These are phyloP conservation scores for Mechanitis mazaeus DNA, from an alignment of 2,888 invertebrate species.

Conservation along the genomic window DNA sequence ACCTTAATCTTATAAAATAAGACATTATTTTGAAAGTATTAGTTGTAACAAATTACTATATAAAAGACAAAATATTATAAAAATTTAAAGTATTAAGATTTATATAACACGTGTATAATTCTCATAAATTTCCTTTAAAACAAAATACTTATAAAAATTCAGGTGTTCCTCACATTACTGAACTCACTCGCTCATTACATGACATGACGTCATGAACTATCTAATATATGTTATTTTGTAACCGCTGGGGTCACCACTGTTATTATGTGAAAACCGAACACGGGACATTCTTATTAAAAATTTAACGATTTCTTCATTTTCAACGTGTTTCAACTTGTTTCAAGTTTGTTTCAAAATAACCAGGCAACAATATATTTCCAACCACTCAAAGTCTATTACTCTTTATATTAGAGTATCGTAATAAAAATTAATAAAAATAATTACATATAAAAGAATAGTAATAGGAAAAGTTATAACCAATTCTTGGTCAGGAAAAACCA, in stretches of 20 bases:
- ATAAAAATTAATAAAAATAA: not conserved
- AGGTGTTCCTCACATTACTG: constrained; percentile 1
- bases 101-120: not conserved
- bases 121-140: constrained; percentile 11
- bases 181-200: constrained; percentile 27
- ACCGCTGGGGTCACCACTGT: constrained; percentile 48
- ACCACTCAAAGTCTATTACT: too few relatives aligned
- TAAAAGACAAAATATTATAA: too few relatives aligned
- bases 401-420: not conserved
- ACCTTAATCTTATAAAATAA: too few relatives aligned
- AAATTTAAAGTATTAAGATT: too few relatives aligned
- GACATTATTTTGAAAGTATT: too few relatives aligned
- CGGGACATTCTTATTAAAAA: constrained; percentile 16
- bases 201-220: constrained; percentile 35
- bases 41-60: too few relatives aligned
- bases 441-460: not conserved
- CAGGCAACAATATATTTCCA: too few relatives aligned
- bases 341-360: not conserved
- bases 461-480: constrained; percentile 9
- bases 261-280: constrained; percentile 43
- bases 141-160: constrained; percentile 2
- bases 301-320: not conserved
- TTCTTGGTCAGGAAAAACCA: constrained; percentile 13
- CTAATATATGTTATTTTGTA: constrained; percentile 45
- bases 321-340: too few relatives aligned